Evolutionary conservation across 2,888 invertebrate genomes (phyloP), one percentile per base, ranked within the genome.

Genomic region (Pyrrhia umbra): DNA sequence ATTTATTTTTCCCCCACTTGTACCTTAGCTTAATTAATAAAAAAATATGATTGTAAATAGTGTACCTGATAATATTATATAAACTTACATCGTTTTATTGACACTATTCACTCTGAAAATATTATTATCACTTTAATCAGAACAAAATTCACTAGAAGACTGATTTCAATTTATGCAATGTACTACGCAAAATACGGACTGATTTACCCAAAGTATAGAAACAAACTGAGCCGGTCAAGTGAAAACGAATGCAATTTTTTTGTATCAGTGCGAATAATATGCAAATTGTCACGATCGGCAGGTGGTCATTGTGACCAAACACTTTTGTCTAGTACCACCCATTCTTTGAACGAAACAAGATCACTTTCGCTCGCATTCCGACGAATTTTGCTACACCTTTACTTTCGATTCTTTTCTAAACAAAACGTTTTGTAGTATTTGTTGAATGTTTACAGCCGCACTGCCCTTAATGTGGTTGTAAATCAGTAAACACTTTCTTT

Each of bases 401-500:
- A 87, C 88, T 90, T 90, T 90, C 84, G 69, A 78, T 80, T 79
- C 75, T 81, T 83, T 75, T 55, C 61, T 42, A 18, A 59, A 59
- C 47, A 47, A 63, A 30, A 52, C 65, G 60, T 47, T 65, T 73
- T 73, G 55, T 67, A 66, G 79, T 66, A 82, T 88, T 90, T 91
- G 89, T 92, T 92, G 88, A 85, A 80, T 85, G 69, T 85, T 89
- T 91, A 90, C 81, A 90, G 89, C 86, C 75, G 75, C 79, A 81
- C 63, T 79, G 80, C 79, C 80, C 84, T 86, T 82, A 84, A 88
- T 85, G 86, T 76, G 90, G 89, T 89, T 88, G 88, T 94, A 93
- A 93, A 93, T 92, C 89, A 87, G 87, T 85, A 87, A 91, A 88
- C 85, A 90, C 90, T 92, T 90, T 91, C 90, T 87, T 87, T 90